A percentile compares a stretch with the other conserved stretches of the same genome.
Evolutionary conservation across 2,888 invertebrate species (phyloP).

Genomic region (Lithophane leautieri): DNA sequence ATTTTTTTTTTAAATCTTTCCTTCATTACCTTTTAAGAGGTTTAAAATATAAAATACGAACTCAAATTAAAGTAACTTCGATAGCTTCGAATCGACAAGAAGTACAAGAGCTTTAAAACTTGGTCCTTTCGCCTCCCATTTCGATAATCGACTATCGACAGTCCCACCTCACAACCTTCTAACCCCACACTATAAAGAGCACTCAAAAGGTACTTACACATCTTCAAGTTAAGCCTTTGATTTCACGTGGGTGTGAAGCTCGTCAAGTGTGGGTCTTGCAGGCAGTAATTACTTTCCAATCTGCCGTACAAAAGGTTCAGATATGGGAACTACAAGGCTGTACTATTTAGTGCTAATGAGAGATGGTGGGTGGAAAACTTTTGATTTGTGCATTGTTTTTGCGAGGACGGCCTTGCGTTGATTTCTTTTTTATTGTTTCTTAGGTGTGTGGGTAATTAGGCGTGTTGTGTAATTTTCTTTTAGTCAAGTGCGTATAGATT

Average conservation of each 20-base stretch:
- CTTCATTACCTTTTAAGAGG: neutral
- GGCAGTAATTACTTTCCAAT: constrained; percentile 84
- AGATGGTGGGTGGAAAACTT: constrained; percentile 66
- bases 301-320: constrained; percentile 69
- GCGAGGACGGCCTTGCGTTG: constrained; percentile 58
- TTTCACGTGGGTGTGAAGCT: constrained; percentile 75
- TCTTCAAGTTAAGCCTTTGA: constrained; percentile 74
- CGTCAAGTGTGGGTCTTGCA: constrained; percentile 77
- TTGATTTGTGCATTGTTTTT: constrained; percentile 72
- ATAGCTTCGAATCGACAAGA: too few species aligned
- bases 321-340: constrained; percentile 69
- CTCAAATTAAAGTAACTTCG: neutral
- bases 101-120: neutral
- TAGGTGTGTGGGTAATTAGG: constrained; percentile 50
- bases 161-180: constrained; percentile 11
- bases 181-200: constrained; percentile 71
- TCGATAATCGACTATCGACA: constrained; percentile 23
- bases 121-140: neutral
- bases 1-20: neutral
- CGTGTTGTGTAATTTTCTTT: constrained; percentile 23
- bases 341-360: constrained; percentile 70
- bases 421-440: constrained; percentile 65
- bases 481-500: neutral
- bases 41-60: neutral
- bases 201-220: constrained; percentile 76